These are phyloP conservation scores for Anguilla marmorata DNA, from an alignment of 2,797 vertebrate genomes.

Conservation along the genomic window DNA sequence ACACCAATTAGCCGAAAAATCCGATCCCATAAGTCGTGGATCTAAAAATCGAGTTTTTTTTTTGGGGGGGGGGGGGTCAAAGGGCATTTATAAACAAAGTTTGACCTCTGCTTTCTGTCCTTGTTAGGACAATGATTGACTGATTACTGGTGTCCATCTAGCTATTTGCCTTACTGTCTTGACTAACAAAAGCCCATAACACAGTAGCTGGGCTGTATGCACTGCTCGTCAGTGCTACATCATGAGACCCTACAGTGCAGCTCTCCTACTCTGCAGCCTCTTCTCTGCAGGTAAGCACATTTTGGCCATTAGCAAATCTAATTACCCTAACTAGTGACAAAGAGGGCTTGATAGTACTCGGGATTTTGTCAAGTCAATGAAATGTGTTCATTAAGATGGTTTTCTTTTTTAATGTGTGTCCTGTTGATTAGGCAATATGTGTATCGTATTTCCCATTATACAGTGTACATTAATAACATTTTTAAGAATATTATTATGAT, in stretches of 20 bases:
- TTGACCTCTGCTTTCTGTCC: slow-evolving; percentile 63
- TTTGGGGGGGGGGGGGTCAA: neutral
- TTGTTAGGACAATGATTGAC: slow-evolving; percentile 76
- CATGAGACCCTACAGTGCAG: slow-evolving; percentile 64
- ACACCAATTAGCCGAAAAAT: neutral
- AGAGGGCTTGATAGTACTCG: neutral
- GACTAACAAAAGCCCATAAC: slow-evolving; percentile 47
- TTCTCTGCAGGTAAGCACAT: slow-evolving; percentile 66
- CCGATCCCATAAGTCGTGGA: neutral
- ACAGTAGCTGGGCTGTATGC: slow-evolving; percentile 43
- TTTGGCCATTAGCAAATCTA: neutral
- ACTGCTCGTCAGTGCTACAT: slow-evolving; percentile 51
- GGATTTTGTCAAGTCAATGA: neutral
- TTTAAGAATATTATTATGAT: neutral
- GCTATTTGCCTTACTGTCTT: slow-evolving; percentile 55
- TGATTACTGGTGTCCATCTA: slow-evolving; percentile 46
- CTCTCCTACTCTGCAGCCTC: slow-evolving; percentile 60
- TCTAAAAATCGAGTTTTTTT: neutral
- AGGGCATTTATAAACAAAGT: slow-evolving; percentile 51
- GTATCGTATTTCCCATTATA: neutral
- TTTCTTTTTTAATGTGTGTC: neutral
- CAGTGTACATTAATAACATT: neutral
- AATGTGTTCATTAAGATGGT: neutral
- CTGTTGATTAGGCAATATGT: neutral
- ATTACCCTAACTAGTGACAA: neutral